phyloP scores from a whole-genome alignment of 1,140 invertebrate genomes.

The Manduca sexta region DNA sequence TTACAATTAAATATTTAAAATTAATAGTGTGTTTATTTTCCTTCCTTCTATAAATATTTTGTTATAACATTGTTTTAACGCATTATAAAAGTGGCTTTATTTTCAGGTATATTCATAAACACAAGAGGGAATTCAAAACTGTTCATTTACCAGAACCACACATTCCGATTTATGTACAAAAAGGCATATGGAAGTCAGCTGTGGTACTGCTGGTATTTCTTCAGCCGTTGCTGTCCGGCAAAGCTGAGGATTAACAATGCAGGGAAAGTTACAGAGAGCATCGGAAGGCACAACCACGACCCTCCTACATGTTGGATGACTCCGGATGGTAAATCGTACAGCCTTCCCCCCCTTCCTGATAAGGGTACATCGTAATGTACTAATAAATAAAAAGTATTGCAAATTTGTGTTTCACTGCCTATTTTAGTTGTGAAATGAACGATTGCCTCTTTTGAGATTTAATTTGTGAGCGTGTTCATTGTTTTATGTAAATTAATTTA shows the following conservation, averaged over 20 bases:
- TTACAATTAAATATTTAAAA: slow-evolving; percentile 20
- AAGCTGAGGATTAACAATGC: slow-evolving; percentile 61
- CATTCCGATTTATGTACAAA: slow-evolving; percentile 69
- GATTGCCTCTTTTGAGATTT: slow-evolving; percentile 16
- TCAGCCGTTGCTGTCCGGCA: slow-evolving; percentile 61
- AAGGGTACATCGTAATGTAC: slow-evolving; percentile 28
- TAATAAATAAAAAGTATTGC: slow-evolving; percentile 30
- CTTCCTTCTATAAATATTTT: slow-evolving; percentile 18
- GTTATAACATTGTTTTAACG: slow-evolving; percentile 1
- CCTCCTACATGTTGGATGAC: slow-evolving; percentile 67
- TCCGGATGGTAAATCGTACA: slow-evolving; percentile 63
- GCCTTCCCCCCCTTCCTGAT: slow-evolving; percentile 46
- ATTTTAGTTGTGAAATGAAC: slow-evolving; percentile 17
- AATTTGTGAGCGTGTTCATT: slow-evolving; percentile 1
- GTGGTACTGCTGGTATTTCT: slow-evolving; percentile 70
- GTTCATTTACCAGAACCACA: slow-evolving; percentile 67
- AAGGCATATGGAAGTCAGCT: slow-evolving; percentile 66
- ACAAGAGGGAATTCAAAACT: slow-evolving; percentile 67
- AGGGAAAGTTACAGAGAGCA: slow-evolving; percentile 59
- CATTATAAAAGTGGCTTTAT: slow-evolving; percentile 22
- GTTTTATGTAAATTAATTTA: background rate
- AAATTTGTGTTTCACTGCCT: slow-evolving; percentile 38
- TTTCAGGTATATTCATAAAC: slow-evolving; percentile 68
- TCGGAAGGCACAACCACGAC: slow-evolving; percentile 61
- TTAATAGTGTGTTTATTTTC: slow-evolving; percentile 20